Percentiles rank a stretch among this genome's conserved stretches.
phyloP scores from a whole-genome alignment of 2,888 invertebrate genomes.

The Dascillus cervinus region DNA sequence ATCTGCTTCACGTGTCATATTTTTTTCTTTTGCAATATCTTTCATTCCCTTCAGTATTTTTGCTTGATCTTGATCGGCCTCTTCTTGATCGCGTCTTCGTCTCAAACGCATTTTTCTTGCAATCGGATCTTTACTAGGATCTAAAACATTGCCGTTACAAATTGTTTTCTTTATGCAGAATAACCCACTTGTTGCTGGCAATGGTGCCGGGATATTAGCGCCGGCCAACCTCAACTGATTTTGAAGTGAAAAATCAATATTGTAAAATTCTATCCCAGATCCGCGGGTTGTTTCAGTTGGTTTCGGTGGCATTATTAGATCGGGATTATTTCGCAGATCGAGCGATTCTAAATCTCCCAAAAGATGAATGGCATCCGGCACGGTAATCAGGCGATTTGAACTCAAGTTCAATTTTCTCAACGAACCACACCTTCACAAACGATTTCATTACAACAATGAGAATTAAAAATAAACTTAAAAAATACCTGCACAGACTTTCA shows the following conservation, averaged over 20 bases:
- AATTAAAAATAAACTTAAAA: conserved; percentile 2
- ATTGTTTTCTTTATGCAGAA: conserved; percentile 1
- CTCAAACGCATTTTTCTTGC: conserved; percentile 87
- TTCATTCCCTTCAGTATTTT: conserved; percentile 84
- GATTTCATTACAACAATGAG: conserved; percentile 1
- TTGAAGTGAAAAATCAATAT: conserved; percentile 97
- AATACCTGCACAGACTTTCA: conserved; percentile 87
- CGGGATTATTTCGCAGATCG: conserved; percentile 89
- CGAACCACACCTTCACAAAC: conserved; percentile 71
- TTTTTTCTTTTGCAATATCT: conserved; percentile 75
- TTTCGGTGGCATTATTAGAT: conserved; percentile 95
- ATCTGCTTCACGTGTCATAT: conserved; percentile 62
- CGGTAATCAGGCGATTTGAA: conserved; percentile 87
- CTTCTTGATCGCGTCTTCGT: conserved; percentile 69
- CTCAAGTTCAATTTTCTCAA: conserved; percentile 89
- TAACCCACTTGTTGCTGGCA: conserved; percentile 58
- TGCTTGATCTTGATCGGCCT: conserved; percentile 78
- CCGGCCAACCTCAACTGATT: conserved; percentile 89
- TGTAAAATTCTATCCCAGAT: conserved; percentile 87
- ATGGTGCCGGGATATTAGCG: conserved; percentile 70
- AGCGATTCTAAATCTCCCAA: conserved; percentile 82
- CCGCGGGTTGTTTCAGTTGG: conserved; percentile 72
- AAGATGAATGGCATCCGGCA: conserved; percentile 96
- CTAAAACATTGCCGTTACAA: conserved; percentile 29
- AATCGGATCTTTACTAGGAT: conserved; percentile 79